Evolutionary conservation across 2,113 vertebrate genomes (phyloP).

Genomic region (Onychorhynchus coronatus): DNA sequence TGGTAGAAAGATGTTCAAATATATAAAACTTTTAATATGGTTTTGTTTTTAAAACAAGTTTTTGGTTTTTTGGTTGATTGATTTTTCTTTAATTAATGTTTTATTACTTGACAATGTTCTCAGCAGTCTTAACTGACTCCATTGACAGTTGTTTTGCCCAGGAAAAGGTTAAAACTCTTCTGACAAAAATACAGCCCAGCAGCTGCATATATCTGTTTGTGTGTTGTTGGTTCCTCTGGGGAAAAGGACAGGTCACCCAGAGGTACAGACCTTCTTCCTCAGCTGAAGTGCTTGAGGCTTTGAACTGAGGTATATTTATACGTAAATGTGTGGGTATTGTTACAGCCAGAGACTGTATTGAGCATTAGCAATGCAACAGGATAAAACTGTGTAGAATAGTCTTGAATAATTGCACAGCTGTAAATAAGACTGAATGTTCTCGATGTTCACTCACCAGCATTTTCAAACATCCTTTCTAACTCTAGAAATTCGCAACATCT

Average conservation of each 20-base stretch:
- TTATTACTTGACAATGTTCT: neutral
- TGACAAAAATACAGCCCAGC: neutral
- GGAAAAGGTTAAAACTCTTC: neutral
- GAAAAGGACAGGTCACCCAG: neutral
- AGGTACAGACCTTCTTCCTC: neutral
- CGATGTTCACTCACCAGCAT: neutral
- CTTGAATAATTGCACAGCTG: neutral
- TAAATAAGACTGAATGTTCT: neutral
- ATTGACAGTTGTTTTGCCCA: neutral
- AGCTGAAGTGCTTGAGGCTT: neutral
- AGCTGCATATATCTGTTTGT: neutral
- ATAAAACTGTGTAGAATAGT: neutral
- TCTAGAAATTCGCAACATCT: neutral
- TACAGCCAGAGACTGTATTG: neutral
- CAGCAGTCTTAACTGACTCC: neutral
- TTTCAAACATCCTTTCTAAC: neutral
- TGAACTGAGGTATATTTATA: neutral
- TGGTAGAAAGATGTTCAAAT: neutral
- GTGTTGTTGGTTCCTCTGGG: neutral
- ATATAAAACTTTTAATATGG: fast-evolving
- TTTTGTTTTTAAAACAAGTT: neutral
- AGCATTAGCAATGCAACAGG: neutral
- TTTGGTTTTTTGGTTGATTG: neutral
- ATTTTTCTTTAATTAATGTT: neutral
- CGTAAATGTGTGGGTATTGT: neutral